Evolutionary conservation across 2,113 vertebrate genomes (phyloP).

Genomic region (Callaeas wilsoni): DNA sequence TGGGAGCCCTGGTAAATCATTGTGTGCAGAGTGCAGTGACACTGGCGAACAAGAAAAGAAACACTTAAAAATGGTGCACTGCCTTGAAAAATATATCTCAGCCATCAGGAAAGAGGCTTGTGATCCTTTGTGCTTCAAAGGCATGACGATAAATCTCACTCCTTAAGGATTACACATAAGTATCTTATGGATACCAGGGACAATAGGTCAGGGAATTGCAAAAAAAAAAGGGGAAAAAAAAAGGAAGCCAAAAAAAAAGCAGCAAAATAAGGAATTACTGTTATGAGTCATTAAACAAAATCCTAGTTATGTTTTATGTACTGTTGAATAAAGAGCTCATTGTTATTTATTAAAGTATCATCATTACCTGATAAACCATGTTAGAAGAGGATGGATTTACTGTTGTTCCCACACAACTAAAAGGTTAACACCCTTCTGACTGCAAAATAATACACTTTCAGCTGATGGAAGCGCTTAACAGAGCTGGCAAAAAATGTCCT

Average conservation of each 20-base stretch:
- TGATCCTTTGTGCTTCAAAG: slow-evolving; percentile 14
- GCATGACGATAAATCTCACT: slow-evolving; percentile 19
- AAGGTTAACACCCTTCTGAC: slow-evolving; percentile 40
- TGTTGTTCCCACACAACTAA: slow-evolving; percentile 25
- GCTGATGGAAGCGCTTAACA: slow-evolving; percentile 23
- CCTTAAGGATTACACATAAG: background rate
- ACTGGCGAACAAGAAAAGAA: background rate
- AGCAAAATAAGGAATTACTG: slow-evolving; percentile 23
- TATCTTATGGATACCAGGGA: background rate
- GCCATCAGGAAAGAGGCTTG: background rate
- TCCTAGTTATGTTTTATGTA: slow-evolving; percentile 71
- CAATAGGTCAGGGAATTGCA: background rate
- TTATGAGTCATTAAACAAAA: slow-evolving; percentile 68
- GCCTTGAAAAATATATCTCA: background rate
- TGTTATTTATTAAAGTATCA: slow-evolving; percentile 52
- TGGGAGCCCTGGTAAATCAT: background rate
- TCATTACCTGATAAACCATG: slow-evolving; percentile 39
- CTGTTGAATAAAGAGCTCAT: slow-evolving; percentile 56
- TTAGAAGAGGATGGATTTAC: slow-evolving; percentile 58
- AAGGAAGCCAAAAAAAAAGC: fast-evolving
- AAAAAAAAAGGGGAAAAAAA: no score
- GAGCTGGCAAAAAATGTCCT: slow-evolving; percentile 14
- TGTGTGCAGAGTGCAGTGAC: background rate
- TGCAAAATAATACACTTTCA: slow-evolving; percentile 26
- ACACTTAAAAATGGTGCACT: background rate